A percentile compares a stretch with the other conserved stretches of the same genome.
Evolutionary conservation across 2,888 invertebrate genomes (phyloP).

Genomic region (Tiliacea citrago): DNA sequence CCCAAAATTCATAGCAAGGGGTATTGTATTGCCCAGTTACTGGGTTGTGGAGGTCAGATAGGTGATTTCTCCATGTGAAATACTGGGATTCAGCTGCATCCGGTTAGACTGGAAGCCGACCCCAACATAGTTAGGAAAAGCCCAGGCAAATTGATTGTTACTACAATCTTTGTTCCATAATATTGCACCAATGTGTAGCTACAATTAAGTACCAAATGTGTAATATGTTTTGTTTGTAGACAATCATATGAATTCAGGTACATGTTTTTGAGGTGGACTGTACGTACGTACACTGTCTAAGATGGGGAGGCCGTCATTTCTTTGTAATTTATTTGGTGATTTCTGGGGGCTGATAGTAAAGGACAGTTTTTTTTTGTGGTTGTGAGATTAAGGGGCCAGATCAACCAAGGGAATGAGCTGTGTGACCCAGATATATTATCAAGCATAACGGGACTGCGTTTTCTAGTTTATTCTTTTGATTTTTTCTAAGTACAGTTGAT

Average conservation of each 20-base stretch:
- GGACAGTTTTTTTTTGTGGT: constrained; percentile 14
- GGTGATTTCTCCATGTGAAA: too few species aligned
- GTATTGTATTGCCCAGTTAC: too few species aligned
- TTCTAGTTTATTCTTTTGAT: too few species aligned
- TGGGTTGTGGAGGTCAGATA: too few species aligned
- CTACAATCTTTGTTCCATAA: neutral
- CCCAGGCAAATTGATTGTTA: too few species aligned
- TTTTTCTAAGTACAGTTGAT: too few species aligned
- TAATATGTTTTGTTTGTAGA: neutral
- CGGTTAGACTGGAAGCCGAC: too few species aligned
- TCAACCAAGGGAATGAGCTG: neutral
- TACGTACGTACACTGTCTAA: constrained; percentile 33
- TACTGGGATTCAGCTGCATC: too few species aligned
- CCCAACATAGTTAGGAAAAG: too few species aligned
- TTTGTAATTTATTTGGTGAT: constrained; percentile 53
- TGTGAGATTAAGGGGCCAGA: neutral
- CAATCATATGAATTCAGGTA: neutral
- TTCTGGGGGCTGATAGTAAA: constrained; percentile 2
- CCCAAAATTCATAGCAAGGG: too few species aligned
- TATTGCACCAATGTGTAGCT: neutral
- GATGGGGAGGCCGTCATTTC: constrained; percentile 42
- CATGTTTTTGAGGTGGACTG: neutral
- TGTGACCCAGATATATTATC: neutral
- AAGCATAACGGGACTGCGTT: neutral
- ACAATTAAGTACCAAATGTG: neutral